phyloP scores from a whole-genome alignment of 2,113 vertebrate genomes.

The Cyrtonyx montezumae region DNA sequence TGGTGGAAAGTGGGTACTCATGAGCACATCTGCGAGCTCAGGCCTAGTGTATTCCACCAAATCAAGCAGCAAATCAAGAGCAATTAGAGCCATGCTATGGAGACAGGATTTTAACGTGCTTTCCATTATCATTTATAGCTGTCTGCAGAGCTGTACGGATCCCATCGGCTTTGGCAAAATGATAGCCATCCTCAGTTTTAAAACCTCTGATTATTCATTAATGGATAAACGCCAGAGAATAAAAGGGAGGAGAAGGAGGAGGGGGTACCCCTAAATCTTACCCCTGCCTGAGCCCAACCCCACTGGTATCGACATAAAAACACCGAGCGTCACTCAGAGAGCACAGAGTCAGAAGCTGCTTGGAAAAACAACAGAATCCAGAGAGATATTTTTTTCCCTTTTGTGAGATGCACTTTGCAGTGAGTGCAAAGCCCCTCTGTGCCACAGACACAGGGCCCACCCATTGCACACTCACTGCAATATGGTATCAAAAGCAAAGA shows the following conservation, averaged over 20 bases:
- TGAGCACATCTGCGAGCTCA: background rate
- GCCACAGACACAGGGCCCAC: background rate
- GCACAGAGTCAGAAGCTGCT: background rate
- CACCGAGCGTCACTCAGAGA: background rate
- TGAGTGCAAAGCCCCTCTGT: background rate
- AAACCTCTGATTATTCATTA: constrained; percentile 11
- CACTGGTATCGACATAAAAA: background rate
- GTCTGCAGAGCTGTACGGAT: constrained; percentile 13
- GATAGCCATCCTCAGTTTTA: background rate
- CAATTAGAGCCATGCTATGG: background rate
- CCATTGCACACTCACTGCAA: accelerated
- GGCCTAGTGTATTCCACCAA: background rate
- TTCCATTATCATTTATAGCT: constrained; percentile 48
- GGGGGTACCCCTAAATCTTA: background rate
- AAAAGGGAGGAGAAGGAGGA: background rate
- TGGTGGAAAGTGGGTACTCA: background rate
- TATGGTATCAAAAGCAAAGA: background rate
- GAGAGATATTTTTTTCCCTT: background rate
- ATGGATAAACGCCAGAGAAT: background rate
- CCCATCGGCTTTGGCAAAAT: constrained; percentile 6
- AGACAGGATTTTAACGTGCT: constrained; percentile 1
- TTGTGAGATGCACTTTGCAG: background rate
- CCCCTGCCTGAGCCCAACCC: background rate
- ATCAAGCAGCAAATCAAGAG: constrained; percentile 54
- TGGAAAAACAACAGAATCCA: background rate